phyloP scores from a whole-genome alignment of 1,140 invertebrate species.

The Hycleus cichorii region DNA sequence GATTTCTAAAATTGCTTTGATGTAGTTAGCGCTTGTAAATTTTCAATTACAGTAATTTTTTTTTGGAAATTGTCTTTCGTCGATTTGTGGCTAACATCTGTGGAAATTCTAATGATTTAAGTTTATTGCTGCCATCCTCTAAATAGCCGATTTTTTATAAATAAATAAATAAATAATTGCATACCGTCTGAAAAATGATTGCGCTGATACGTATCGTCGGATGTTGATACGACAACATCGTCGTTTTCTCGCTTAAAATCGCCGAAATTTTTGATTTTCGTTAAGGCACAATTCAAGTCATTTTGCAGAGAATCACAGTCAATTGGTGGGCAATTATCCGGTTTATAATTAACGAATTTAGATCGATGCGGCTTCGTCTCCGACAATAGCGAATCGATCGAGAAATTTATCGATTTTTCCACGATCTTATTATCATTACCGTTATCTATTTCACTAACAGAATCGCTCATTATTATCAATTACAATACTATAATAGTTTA shows the following conservation, averaged over 20 bases:
- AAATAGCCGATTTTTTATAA: background rate
- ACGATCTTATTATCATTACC: background rate
- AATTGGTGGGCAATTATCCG: too few species aligned
- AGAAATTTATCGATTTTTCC: conserved; percentile 8
- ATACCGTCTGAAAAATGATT: conserved; percentile 2
- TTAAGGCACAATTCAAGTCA: too few species aligned
- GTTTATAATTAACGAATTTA: too few species aligned
- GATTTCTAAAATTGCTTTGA: conserved; percentile 7
- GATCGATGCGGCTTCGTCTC: background rate
- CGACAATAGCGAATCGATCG: conserved; percentile 4
- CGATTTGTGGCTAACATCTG: background rate
- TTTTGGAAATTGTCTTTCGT: background rate
- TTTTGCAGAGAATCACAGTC: background rate
- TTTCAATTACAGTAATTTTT: conserved; percentile 11
- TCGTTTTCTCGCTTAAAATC: conserved; percentile 2
- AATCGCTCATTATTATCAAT: background rate
- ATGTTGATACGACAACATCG: conserved; percentile 3
- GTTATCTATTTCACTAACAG: background rate
- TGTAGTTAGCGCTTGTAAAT: conserved; percentile 13
- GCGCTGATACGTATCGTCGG: conserved; percentile 4
- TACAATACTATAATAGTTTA: background rate
- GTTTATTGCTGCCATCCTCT: conserved; percentile 1
- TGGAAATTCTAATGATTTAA: background rate
- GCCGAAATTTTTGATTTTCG: background rate
- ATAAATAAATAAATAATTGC: background rate